Evolutionary conservation across 2,797 vertebrate species (phyloP), one percentile per base, ranked within the genome.

Genomic region (Sebastes hubbsi): DNA sequence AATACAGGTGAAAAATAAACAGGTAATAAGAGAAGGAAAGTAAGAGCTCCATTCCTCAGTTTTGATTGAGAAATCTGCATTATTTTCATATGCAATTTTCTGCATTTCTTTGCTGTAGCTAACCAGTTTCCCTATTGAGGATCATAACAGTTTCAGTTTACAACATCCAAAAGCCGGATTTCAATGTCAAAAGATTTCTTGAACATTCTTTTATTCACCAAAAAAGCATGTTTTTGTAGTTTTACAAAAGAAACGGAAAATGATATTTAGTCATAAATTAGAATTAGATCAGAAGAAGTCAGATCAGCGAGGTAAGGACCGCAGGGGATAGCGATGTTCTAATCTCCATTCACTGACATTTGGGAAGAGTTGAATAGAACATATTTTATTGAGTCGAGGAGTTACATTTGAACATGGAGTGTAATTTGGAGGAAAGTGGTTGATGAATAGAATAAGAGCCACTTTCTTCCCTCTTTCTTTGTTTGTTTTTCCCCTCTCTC

Each of bases 401-500:
- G 49, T 61, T 25, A 22, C 67, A 72, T 59, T 30, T 24, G 42
- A 74, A 59, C 27, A 18, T 1, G n/a, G 13, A 11, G 70, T 42
- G 24, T 65, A 56, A 56, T 60, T 59, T 76, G 55, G 54, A 61
- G 59, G 27, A 77, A 81, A 75, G 56, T 6, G 67, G 65, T 27
- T 74, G 66, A 72, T 77, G 56, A 86, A 75, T 54, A 59, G 30
- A 12, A 65, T 60, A 77, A 75, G 8, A 72, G 60, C 30, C 73
- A 80, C 68, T 85, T 75, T 84, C 52, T 62, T 69, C 16, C 29
- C 49, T 60, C 7, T 74, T 69, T 78, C 78, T 87, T 72, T 49
- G 46, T 49, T 49, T 80, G 38, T 84, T 70, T 87, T 56, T 67
- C 2, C 56, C 62, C 30, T 16, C 60, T 30, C 72, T 58, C 72